Evolutionary conservation across 2,113 vertebrate genomes (phyloP), one percentile per base, ranked within the genome.

Genomic region (Cavia aperea): DNA sequence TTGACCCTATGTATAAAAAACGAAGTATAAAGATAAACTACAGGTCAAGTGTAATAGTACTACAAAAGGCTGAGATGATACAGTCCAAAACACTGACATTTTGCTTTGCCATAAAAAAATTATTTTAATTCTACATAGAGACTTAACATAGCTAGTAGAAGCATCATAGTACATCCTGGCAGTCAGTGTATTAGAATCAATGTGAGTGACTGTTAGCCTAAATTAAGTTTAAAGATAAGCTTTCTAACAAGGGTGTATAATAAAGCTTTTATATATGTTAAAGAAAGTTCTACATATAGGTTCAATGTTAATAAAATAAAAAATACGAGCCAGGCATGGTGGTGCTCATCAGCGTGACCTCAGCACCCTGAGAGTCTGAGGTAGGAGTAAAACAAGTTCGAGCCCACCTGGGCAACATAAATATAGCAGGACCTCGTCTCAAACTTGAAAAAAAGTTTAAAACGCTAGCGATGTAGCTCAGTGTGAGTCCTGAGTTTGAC

Each of bases 11-110:
- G 33, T 88, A 88, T 79, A 91, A 91, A 94, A 94, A 90, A 90
- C 5, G 60, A 68, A 70, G 24, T n/a, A 90, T 62, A 89, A 96
- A 82, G 89, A 89, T 70, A 88, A 95, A 75, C 73, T n/a, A 87
- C 68, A 91, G 79, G 66, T 90, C 81, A 94, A 82, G 14, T 5
- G 62, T 12, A 21, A 83, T 3, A 79, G 60, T 88, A 93, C 54
- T 86, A 36, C 58, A 94, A 89, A 89, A 95, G 36, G 24, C 60
- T 94, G 68, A 89, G 70, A 51, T 58, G 88, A 77, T 21, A 89
- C 1, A 92, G 19, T 85, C 49, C 60, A 95, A 93, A 91, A 51
- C 21, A 91, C 16, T 14, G 6, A 12, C 39, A 88, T 54, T 89
- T 56, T 89, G 49, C 81, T 89, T 95, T 89, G 54, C 26, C 36